Base-by-base conservation (phyloP, 2,797 vertebrate species). In the Acanthornis magna region DNA sequence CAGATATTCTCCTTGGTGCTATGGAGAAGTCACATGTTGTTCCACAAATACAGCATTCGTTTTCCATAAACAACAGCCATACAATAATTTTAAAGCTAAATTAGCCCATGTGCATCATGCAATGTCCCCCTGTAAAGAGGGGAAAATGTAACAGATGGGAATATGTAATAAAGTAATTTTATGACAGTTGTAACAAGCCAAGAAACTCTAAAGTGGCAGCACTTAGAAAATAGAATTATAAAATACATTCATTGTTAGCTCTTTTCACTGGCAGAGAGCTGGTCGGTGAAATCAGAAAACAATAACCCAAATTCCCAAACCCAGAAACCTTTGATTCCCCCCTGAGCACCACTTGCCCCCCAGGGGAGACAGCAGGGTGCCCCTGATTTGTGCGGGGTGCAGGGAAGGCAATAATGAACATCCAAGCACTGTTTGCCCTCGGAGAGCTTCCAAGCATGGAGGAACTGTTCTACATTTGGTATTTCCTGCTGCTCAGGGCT, bases 151-250 rank as follows among this genome's bases (percentile, higher is more conserved):
- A 85, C 93, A 96, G 96, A 95, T 95, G 95, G 95, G 75, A 92
- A 96, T 93, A 93, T 87, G 93, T 47, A 92, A 75, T 88, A 94
- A 96, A 95, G 68, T 75, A 77, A 80, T 92, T 96, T 96, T 95
- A 93, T 92, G 77, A 80, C 81, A 81, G 62, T 72, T 43, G 26
- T 25, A 89, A 87, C 62, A 92, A 95, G 83, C 89, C 91, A 96
- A 96, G 83, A 84, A 91, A 75, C 50, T 89, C 88, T 95, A 74
- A 96, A 96, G 94, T 71, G 74, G 62, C 67, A 86, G 51, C 57
- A 89, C 88, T 93, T 48, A 95, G 88, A 88, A 95, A 96, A 89
- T 48, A 83, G 66, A 74, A 88, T 90, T 77, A 42, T n/a, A 29
- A 76, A 71, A 71, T 62, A n/a, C 30, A 25, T 32, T 62, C 43